A percentile compares a stretch with the other conserved stretches of the same genome.
These are phyloP conservation scores for Acanthosepion lycidas DNA, from an alignment of 2,888 invertebrate genomes.

Conservation along the genomic window DNA sequence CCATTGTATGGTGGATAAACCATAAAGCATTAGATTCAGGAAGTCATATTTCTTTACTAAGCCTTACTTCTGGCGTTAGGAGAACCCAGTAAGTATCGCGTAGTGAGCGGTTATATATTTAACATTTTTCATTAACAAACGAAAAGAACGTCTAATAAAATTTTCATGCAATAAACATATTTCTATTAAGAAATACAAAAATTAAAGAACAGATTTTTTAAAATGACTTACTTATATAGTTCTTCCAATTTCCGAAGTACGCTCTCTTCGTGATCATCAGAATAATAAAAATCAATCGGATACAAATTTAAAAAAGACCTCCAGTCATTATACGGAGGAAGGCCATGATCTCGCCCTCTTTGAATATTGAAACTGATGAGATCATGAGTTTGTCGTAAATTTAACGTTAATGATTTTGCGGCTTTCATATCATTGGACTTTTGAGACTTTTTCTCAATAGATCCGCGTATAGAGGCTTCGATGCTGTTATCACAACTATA, in stretches of 20 bases:
- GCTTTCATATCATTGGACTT: background rate
- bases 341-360: background rate
- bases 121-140: too few species aligned
- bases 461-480: background rate
- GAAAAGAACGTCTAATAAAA: background rate
- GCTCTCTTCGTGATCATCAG: background rate
- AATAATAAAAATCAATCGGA: background rate
- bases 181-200: background rate
- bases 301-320: accelerated
- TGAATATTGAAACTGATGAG: background rate
- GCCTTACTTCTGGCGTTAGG: too few species aligned
- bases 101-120: too few species aligned
- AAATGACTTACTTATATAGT: background rate
- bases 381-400: background rate
- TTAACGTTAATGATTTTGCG: background rate
- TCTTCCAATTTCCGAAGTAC: background rate
- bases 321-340: background rate
- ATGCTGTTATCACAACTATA: background rate
- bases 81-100: too few species aligned
- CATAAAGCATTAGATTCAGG: too few species aligned
- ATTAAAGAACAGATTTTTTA: background rate
- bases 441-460: background rate
- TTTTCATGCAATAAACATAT: background rate
- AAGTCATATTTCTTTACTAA: too few species aligned
- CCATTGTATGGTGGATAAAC: too few species aligned